Percentiles rank a stretch among this genome's conserved stretches.
Evolutionary conservation across 1,140 invertebrate genomes (phyloP).

Genomic region (Solenopsis fugax): DNA sequence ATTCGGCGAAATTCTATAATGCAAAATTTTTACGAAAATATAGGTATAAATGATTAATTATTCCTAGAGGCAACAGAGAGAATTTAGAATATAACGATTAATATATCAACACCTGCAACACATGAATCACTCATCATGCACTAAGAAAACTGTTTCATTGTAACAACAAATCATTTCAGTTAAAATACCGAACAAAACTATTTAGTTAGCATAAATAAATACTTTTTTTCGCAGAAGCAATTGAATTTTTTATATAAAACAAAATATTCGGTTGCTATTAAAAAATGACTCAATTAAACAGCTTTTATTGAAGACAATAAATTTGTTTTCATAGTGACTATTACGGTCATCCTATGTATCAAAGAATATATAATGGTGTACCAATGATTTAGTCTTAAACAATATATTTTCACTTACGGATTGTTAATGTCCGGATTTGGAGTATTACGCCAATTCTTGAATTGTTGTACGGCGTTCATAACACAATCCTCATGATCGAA

Average conservation of each 20-base stretch:
- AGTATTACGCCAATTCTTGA: conserved; percentile 90
- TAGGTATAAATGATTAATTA: neutral
- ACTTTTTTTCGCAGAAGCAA: too few relatives aligned
- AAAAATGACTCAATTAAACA: too few relatives aligned
- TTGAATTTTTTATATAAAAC: too few relatives aligned
- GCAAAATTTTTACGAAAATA: neutral
- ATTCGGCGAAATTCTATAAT: conserved; percentile 92
- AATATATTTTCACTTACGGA: conserved; percentile 88
- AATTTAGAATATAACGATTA: neutral
- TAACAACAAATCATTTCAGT: too few relatives aligned
- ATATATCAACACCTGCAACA: neutral
- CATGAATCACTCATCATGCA: too few relatives aligned
- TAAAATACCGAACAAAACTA: too few relatives aligned
- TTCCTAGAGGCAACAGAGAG: neutral
- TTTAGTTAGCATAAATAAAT: too few relatives aligned
- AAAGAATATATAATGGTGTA: neutral
- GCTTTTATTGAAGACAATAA: too few relatives aligned
- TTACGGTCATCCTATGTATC: neutral
- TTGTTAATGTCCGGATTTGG: conserved; percentile 91
- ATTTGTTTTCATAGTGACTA: too few relatives aligned
- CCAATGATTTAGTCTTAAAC: conserved; percentile 33
- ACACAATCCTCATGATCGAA: conserved; percentile 91
- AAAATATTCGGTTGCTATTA: too few relatives aligned
- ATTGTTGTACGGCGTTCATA: conserved; percentile 89
- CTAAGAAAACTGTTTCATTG: too few relatives aligned